Conservation (phyloP, 2,113 vertebrate genomes). For the Pyxicephalus adspersus region DNA sequence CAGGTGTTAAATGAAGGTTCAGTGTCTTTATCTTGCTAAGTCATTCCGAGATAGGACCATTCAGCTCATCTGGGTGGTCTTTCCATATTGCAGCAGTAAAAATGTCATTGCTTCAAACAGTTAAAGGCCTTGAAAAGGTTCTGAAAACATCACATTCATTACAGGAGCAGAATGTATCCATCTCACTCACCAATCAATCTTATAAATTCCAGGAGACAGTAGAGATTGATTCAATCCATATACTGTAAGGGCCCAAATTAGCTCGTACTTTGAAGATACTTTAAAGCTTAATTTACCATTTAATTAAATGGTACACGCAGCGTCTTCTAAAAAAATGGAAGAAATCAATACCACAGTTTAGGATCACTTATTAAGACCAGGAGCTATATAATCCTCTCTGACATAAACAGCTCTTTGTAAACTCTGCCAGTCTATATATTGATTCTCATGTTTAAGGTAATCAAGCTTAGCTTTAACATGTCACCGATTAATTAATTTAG, state of each 20-base stretch:
- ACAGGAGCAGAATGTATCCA: constrained; percentile 3
- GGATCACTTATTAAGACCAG: constrained; percentile 21
- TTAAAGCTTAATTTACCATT: constrained; percentile 47
- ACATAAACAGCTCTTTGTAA: constrained; percentile 31
- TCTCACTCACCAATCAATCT: constrained; percentile 14
- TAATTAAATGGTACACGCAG: constrained; percentile 32
- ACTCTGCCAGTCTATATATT: constrained; percentile 23
- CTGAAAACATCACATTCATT: constrained; percentile 11
- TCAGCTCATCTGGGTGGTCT: constrained; percentile 9
- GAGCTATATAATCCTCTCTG: constrained; percentile 12
- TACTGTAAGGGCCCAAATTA: constrained; percentile 33
- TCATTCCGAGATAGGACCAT: not conserved
- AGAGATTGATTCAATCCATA: constrained; percentile 9
- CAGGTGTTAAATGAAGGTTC: constrained; percentile 62
- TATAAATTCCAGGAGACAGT: constrained; percentile 33
- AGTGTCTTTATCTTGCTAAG: constrained; percentile 54
- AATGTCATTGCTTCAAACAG: not conserved
- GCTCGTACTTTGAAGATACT: constrained; percentile 28
- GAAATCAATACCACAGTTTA: constrained; percentile 10
- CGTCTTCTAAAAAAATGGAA: constrained; percentile 2
- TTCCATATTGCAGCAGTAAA: not conserved
- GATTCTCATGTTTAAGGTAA: constrained; percentile 37
- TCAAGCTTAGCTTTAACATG: constrained; percentile 36
- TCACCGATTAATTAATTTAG: constrained; percentile 32
- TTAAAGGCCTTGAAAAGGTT: not conserved